Percentiles rank a stretch among this genome's conserved stretches.
These are phyloP conservation scores for Urosaurus nigricauda DNA, from an alignment of 2,797 vertebrate genomes.

Conservation along the genomic window DNA sequence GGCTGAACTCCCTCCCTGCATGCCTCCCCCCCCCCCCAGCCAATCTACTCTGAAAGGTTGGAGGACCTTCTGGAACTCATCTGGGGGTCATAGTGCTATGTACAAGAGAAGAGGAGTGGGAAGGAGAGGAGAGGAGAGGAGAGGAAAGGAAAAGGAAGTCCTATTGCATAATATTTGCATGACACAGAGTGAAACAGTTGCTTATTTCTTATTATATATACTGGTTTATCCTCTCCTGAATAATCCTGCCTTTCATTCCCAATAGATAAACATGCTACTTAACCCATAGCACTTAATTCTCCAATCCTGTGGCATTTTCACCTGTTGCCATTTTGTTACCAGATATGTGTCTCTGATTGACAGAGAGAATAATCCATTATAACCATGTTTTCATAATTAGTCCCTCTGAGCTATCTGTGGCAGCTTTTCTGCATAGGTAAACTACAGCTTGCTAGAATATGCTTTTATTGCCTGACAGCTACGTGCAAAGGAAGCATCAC, in stretches of 20 bases:
- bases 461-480: slow-evolving; percentile 74
- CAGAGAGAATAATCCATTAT: slow-evolving; percentile 82
- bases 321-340: slow-evolving; percentile 72
- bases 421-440: slow-evolving; percentile 74
- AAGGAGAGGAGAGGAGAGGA: no score
- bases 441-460: slow-evolving; percentile 71
- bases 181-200: neutral
- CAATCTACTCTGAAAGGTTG: neutral
- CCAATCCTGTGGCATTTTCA: slow-evolving; percentile 76
- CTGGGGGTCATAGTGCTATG: no score
- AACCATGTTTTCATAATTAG: slow-evolving; percentile 84
- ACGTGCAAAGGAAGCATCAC: slow-evolving; percentile 72
- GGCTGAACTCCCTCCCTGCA: neutral
- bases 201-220: slow-evolving; percentile 45
- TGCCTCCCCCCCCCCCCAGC: no score
- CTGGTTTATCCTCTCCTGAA: slow-evolving; percentile 35
- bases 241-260: slow-evolving; percentile 33
- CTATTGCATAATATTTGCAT: neutral
- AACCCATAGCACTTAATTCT: slow-evolving; percentile 64
- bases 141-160: neutral
- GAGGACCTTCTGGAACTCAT: neutral
- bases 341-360: slow-evolving; percentile 78
- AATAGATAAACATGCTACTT: slow-evolving; percentile 54
- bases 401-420: slow-evolving; percentile 75
- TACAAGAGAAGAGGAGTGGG: neutral